phyloP scores from a whole-genome alignment of 2,797 vertebrate species.

The Arnoldichthys spilopterus region DNA sequence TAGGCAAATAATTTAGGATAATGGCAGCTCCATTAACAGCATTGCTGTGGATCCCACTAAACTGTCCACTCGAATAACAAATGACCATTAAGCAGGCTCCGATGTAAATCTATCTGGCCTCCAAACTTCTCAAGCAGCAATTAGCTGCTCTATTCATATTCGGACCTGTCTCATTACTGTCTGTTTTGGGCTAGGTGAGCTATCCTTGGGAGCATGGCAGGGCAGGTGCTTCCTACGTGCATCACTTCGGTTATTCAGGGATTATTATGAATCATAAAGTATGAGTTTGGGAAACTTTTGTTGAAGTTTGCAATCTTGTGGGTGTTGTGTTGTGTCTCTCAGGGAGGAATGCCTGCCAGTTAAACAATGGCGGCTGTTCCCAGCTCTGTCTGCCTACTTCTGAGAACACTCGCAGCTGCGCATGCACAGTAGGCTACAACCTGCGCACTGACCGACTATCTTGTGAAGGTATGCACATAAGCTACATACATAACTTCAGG shows the following conservation, averaged over 20 bases:
- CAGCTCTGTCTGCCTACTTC: conserved; percentile 97
- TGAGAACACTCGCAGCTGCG: conserved; percentile 90
- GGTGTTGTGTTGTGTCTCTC: conserved; percentile 43
- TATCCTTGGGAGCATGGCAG: conserved; percentile 42
- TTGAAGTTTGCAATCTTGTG: conserved; percentile 5
- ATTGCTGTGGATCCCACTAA: conserved; percentile 70
- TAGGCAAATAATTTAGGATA: conserved; percentile 72
- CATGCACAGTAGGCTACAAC: conserved; percentile 95
- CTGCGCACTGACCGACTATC: conserved; percentile 91
- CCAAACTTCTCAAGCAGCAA: conserved; percentile 69
- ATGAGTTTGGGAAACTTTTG: not conserved
- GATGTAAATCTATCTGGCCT: conserved; percentile 66
- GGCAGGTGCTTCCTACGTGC: conserved; percentile 12
- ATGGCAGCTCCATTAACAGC: conserved; percentile 73
- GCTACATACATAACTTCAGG: not conserved
- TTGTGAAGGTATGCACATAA: conserved; percentile 84
- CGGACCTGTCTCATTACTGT: conserved; percentile 67
- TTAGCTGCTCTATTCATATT: conserved; percentile 74
- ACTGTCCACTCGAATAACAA: conserved; percentile 72
- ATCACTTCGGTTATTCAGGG: conserved; percentile 29
- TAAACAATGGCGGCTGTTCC: conserved; percentile 95
- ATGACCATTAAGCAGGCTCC: conserved; percentile 67
- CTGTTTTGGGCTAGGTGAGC: conserved; percentile 50
- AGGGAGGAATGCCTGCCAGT: conserved; percentile 94
- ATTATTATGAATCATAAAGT: conserved; percentile 5